Evolutionary conservation across 2,797 vertebrate species (phyloP), one percentile per base, ranked within the genome.

Genomic region (Pangasius macronema): DNA sequence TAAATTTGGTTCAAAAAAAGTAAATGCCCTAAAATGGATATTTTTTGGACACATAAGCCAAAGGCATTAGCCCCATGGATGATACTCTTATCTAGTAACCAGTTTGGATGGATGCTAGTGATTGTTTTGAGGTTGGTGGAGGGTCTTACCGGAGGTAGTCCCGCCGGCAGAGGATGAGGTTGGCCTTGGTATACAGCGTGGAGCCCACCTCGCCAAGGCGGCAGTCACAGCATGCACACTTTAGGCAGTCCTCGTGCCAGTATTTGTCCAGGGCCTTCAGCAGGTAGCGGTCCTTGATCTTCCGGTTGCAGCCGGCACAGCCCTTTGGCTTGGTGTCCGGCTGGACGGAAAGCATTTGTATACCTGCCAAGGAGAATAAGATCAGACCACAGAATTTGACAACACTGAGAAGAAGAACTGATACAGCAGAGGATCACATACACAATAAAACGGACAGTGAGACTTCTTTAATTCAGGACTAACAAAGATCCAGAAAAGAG

Each of bases 291-390:
- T 99, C 98, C 96, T 99, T 99, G 95, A 99, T 99, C 96, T 99
- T 99, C 94, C 98, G 97, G 97, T 98, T 99, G 96, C 98, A 99
- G 98, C 98, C 98, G 97, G 98, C 98, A 97, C 98, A 99, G 98
- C 98, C 98, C 96, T 99, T 99, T 93, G 98, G 98, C 97, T 99
- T 99, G 95, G 97, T 97, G 97, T 99, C 98, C 97, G 98, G 98
- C 98, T 99, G 98, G 95, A 99, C 98, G 95, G 98, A 99, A 96
- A 99, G 98, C 98, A 99, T 99, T 97, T 99, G 98, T 97, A 99
- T 99, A 97, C 98, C 98, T 99, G 94, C 85, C 93, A 90, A 94
- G 14, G 24, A 88, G 9, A 63, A 80, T 7, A n/a, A 49, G 18
- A 81, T 24, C 14, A 77, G n/a, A 61, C 42, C 33, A 46, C 6